A percentile compares a stretch with the other conserved stretches of the same genome.
Conservation (phyloP, 2,113 vertebrate genomes). For the Takifugu bimaculatus region DNA sequence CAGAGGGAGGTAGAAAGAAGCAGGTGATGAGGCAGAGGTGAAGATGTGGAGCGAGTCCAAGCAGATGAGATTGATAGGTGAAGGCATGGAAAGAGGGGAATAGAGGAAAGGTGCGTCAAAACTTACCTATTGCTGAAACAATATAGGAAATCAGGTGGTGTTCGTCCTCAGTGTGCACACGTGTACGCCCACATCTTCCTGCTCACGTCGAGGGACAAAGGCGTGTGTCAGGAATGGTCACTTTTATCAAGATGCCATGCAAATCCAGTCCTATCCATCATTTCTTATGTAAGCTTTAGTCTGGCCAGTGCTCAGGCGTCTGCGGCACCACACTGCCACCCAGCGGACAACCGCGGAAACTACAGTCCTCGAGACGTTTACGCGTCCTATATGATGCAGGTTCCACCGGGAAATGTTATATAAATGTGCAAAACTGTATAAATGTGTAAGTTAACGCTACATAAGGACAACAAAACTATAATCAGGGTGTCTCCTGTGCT, state of each 20-base stretch:
- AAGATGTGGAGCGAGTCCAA: conserved; percentile 39
- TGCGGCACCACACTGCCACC: conserved; percentile 57
- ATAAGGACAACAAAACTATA: too few species aligned
- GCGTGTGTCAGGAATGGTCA: conserved; percentile 33
- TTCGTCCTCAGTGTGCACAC: conserved; percentile 7
- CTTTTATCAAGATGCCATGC: conserved; percentile 63
- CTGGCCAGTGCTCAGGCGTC: conserved; percentile 8
- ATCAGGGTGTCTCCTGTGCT: not conserved
- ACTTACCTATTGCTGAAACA: not conserved
- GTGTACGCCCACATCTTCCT: conserved; percentile 27
- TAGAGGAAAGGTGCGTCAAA: conserved; percentile 12
- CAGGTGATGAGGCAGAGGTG: conserved; percentile 54
- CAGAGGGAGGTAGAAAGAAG: conserved; percentile 57
- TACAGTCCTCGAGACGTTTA: not conserved
- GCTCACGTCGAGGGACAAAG: conserved; percentile 19
- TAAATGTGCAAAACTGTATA: too few species aligned
- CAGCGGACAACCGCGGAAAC: conserved; percentile 35
- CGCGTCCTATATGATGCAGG: not conserved
- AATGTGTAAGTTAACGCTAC: too few species aligned
- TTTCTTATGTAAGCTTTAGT: conserved; percentile 49
- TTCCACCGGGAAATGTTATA: too few species aligned
- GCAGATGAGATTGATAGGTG: conserved; percentile 36
- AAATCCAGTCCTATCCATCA: conserved; percentile 65
- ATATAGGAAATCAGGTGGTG: not conserved
- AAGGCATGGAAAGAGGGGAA: conserved; percentile 37